Evolutionary conservation across 2,113 vertebrate species (phyloP).

Genomic region (Craseonycteris thonglongyai): DNA sequence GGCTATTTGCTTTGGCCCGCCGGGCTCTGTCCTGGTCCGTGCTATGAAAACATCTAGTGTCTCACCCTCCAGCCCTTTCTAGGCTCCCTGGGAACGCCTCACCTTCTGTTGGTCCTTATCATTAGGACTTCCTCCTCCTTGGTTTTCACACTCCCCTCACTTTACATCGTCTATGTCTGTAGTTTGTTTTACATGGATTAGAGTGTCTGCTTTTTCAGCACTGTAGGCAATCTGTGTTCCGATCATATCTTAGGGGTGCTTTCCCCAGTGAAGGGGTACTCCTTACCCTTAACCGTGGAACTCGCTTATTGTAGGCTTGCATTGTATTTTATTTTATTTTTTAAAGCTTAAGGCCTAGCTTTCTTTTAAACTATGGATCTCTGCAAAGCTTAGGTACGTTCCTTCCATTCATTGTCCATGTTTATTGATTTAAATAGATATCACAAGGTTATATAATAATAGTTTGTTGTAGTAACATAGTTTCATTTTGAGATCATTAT

Average conservation of each 20-base stretch:
- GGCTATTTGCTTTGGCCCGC: conserved; percentile 58
- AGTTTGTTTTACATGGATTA: not conserved
- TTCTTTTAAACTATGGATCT: not conserved
- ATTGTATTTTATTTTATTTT: not conserved
- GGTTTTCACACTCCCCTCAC: not conserved
- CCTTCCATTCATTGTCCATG: not conserved
- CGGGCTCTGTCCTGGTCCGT: conserved; percentile 18
- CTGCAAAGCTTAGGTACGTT: not conserved
- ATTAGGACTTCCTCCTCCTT: not conserved
- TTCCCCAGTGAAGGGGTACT: not conserved
- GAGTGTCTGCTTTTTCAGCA: not conserved
- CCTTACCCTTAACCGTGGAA: not conserved
- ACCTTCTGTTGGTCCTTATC: conserved; percentile 20
- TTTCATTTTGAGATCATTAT: not conserved
- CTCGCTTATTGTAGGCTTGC: not conserved
- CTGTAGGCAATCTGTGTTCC: not conserved
- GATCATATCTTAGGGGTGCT: not conserved
- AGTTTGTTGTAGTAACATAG: not conserved
- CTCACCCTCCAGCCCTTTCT: not conserved
- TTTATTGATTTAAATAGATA: not conserved
- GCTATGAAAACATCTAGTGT: conserved; percentile 4
- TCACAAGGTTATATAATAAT: not conserved
- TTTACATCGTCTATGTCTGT: not conserved
- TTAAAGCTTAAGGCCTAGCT: not conserved
- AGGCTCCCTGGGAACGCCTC: not conserved